Evolutionary conservation across 2,113 vertebrate species (phyloP).

Genomic region (Dipodomys ordii): DNA sequence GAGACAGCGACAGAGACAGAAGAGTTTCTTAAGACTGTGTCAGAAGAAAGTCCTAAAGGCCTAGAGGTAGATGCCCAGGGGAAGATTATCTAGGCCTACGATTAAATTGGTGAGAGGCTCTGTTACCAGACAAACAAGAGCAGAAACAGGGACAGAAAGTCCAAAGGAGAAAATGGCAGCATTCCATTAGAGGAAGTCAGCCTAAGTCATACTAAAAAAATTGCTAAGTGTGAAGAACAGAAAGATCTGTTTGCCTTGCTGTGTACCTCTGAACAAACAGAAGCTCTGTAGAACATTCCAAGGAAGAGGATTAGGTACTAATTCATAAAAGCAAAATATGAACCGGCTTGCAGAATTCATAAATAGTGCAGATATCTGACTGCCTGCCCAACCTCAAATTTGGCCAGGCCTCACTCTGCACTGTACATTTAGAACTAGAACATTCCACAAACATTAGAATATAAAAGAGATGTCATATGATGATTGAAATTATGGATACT

Average conservation of each 20-base stretch:
- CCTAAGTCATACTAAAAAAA: neutral
- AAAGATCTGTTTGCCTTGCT: conserved; percentile 39
- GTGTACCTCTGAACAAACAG: conserved; percentile 41
- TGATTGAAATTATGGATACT: neutral
- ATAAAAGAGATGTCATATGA: neutral
- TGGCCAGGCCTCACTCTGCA: neutral
- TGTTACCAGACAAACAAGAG: neutral
- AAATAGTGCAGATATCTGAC: neutral
- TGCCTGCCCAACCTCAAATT: neutral
- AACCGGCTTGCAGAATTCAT: neutral
- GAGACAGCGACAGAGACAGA: neutral
- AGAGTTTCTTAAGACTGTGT: neutral
- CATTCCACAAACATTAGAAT: neutral
- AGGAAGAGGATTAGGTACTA: neutral
- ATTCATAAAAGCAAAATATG: conserved; percentile 31
- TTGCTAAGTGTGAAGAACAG: neutral
- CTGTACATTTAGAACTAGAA: conserved; percentile 19
- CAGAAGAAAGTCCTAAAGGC: neutral
- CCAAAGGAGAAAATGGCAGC: neutral
- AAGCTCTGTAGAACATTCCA: neutral
- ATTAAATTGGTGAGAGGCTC: neutral
- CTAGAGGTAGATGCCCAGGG: neutral
- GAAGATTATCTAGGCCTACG: neutral
- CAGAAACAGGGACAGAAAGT: neutral
- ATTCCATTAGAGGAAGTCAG: conserved; percentile 35